Evolutionary conservation across 2,797 vertebrate genomes (phyloP).

Genomic region (Protosalanx chinensis): DNA sequence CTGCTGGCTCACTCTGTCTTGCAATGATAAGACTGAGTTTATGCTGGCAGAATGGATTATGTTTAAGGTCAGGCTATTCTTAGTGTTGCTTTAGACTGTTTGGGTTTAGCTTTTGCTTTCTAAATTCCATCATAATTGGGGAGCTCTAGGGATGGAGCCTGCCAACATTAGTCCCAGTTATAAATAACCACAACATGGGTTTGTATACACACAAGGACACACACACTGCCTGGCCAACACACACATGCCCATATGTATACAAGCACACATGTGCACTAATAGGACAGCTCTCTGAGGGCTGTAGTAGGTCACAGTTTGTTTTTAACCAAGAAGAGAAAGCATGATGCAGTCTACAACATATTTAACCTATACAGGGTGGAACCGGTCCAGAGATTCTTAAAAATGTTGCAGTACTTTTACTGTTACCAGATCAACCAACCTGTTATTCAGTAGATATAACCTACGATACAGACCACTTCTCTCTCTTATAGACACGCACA

Average conservation of each 20-base stretch:
- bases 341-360: not conserved
- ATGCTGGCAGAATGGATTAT: conserved; percentile 53
- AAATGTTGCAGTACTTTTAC: no score
- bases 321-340: not conserved
- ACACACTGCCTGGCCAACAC: not conserved
- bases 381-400: no score
- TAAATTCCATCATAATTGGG: conserved; percentile 78
- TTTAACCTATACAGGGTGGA: not conserved
- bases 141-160: conserved; percentile 67
- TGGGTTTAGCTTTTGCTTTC: conserved; percentile 70
- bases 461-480: not conserved
- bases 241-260: not conserved
- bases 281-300: no score
- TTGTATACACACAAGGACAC: conserved; percentile 12
- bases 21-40: conserved; percentile 52
- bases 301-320: not conserved
- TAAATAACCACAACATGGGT: conserved; percentile 63
- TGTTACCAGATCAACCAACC: no score
- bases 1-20: conserved; percentile 45
- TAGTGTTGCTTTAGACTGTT: conserved; percentile 64
- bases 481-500: not conserved
- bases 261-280: not conserved
- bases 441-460: no score
- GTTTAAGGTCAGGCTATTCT: conserved; percentile 72
- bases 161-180: conserved; percentile 62